These are phyloP conservation scores for Gopherus flavomarginatus DNA, from an alignment of 2,113 vertebrate genomes.

Conservation along the genomic window DNA sequence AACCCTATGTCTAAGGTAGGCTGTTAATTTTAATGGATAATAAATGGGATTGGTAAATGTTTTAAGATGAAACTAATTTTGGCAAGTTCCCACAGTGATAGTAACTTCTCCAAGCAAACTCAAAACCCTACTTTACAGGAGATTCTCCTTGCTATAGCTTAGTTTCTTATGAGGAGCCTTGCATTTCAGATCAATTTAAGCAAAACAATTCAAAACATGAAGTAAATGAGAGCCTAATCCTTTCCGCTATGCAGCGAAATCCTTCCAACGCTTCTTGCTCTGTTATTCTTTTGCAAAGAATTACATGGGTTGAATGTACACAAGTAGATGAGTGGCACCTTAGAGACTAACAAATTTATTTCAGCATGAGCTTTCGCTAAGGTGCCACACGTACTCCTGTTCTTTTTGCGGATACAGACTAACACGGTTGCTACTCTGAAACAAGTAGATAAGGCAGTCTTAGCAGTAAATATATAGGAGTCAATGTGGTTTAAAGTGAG, in stretches of 20 bases:
- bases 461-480: not conserved
- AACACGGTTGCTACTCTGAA: no score
- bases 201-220: not conserved
- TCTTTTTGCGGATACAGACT: no score
- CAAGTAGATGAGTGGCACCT: not conserved
- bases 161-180: not conserved
- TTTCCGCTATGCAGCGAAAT: not conserved
- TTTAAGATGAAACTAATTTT: conserved; percentile 35
- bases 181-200: not conserved
- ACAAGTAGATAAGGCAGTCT: not conserved
- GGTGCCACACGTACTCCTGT: no score
- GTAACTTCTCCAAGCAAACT: not conserved
- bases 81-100: not conserved
- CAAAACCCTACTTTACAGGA: not conserved
- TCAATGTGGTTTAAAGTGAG: not conserved
- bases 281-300: not conserved
- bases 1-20: accelerated
- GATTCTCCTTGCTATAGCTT: not conserved
- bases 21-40: not conserved
- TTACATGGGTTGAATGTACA: not conserved
- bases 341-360: no score
- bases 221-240: not conserved
- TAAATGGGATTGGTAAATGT: conserved; percentile 1
- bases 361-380: no score
- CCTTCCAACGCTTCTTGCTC: not conserved